These are phyloP conservation scores for Triops longicaudatus DNA, from an alignment of 1,140 invertebrate species.

Conservation along the genomic window DNA sequence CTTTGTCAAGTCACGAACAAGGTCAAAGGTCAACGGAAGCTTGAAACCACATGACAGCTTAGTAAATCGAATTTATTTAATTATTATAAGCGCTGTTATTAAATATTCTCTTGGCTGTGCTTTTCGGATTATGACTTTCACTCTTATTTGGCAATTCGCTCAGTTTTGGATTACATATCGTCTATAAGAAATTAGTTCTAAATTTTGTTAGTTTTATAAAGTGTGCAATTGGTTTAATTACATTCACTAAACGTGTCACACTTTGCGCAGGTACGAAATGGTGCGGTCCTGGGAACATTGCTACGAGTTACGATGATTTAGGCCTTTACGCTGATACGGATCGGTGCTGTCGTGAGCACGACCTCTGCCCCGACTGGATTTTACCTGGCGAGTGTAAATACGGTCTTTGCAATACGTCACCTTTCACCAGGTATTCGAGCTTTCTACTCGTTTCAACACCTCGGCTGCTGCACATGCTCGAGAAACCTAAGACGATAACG, in stretches of 20 bases:
- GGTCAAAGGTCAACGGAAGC: background rate
- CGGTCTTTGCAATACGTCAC: constrained; percentile 57
- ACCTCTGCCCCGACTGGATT: constrained; percentile 57
- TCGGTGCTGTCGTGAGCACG: constrained; percentile 64
- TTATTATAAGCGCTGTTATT: too few species aligned
- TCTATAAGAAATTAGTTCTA: too few species aligned
- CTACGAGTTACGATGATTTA: constrained; percentile 53
- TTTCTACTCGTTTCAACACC: background rate
- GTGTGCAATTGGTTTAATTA: too few species aligned
- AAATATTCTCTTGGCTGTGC: too few species aligned
- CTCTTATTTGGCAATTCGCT: too few species aligned
- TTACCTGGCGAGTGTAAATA: constrained; percentile 50
- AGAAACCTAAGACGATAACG: background rate
- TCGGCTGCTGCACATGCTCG: background rate
- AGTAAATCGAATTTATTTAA: too few species aligned
- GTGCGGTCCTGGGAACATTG: constrained; percentile 60
- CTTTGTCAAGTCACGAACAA: background rate
- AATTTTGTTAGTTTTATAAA: too few species aligned
- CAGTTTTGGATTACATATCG: too few species aligned
- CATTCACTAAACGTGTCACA: too few species aligned
- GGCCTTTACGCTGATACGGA: constrained; percentile 56
- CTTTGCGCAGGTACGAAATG: constrained; percentile 55
- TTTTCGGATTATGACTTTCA: too few species aligned
- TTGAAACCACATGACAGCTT: background rate
- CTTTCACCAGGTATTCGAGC: constrained; percentile 48